Conservation (phyloP, 2,797 vertebrate species). For the Halcyon smyrnensis region DNA sequence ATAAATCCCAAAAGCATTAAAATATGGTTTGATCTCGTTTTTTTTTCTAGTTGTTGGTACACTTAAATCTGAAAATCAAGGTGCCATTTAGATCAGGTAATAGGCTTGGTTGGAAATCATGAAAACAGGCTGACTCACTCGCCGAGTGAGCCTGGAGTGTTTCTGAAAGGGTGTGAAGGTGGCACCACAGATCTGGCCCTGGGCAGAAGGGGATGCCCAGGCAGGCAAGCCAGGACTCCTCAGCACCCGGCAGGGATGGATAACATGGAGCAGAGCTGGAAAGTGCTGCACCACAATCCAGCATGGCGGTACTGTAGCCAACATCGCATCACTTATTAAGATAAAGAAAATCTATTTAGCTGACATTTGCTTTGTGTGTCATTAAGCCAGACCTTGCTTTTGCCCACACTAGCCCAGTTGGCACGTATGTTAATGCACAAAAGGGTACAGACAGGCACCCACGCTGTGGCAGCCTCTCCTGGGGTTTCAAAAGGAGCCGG, state of each 20-base stretch:
- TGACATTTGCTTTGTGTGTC: slow-evolving; percentile 33
- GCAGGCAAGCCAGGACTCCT: neutral
- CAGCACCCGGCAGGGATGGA: fast-evolving
- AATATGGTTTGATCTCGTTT: neutral
- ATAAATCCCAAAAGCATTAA: neutral
- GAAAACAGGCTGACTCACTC: neutral
- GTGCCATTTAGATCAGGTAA: neutral
- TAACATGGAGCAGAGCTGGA: neutral
- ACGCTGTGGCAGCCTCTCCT: neutral
- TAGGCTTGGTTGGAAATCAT: fast-evolving
- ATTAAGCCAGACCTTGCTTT: neutral
- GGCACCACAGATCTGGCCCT: neutral
- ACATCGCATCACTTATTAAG: neutral
- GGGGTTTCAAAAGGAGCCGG: neutral
- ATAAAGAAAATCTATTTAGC: slow-evolving; percentile 49
- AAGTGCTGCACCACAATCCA: neutral
- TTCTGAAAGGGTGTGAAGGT: neutral
- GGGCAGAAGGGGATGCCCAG: fast-evolving
- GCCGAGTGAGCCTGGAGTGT: fast-evolving
- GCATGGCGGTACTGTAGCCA: fast-evolving
- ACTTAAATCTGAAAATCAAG: neutral
- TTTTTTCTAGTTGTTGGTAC: neutral
- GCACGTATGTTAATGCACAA: neutral
- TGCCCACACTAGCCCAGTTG: neutral
- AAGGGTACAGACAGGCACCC: neutral